Base-by-base conservation (phyloP, 2,888 invertebrate genomes). In the Meandrusa payeni region DNA sequence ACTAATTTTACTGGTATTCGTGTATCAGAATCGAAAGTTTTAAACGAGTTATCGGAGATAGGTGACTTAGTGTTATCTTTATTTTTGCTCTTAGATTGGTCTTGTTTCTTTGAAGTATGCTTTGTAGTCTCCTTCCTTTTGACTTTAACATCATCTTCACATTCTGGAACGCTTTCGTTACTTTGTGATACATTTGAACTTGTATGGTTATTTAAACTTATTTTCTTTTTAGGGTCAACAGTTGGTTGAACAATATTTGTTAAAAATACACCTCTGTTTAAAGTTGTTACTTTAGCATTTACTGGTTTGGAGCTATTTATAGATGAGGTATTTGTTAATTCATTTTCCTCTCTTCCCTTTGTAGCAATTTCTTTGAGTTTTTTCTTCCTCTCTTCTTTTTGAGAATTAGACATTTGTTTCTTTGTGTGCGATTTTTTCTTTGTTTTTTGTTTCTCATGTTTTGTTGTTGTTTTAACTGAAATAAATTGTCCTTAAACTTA, bases 241-340 rank as follows among this genome's bases (percentile, higher is more conserved):
- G 61, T 51, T 34, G 52, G 51, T 54, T 68, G 55, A 22, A 54
- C 56, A 24, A 56, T 41, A 56, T 82, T 76, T 10, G 76, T 77
- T 29, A 92, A 70, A 57, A 91, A 90, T 23, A 89, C 89, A 0
- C 90, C 90, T 17, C 91, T 81, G 52, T 90, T 90, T 17, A 78
- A 76, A 11, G 69, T 54, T 0, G 90, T 89, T 3, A 89, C 52
- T 66, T 90, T 92, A 0, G 87, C 79, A 62, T 67, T 71, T 29
- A 64, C 52, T 42, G 52, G 38, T 61, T 74, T 74, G 7, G 29
- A 7, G 38, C 11, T 42, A 46, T 44, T 68, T 2, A 55, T 61
- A 47, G 50, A 40, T 38, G 41, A 39, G 39, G 51, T 55, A 23
- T 26, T 32, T 6, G 7, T 29, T 55, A 43, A 42, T 47, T 70